Conservation (phyloP, 2,113 vertebrate genomes). For the Platycercus adscitus region DNA sequence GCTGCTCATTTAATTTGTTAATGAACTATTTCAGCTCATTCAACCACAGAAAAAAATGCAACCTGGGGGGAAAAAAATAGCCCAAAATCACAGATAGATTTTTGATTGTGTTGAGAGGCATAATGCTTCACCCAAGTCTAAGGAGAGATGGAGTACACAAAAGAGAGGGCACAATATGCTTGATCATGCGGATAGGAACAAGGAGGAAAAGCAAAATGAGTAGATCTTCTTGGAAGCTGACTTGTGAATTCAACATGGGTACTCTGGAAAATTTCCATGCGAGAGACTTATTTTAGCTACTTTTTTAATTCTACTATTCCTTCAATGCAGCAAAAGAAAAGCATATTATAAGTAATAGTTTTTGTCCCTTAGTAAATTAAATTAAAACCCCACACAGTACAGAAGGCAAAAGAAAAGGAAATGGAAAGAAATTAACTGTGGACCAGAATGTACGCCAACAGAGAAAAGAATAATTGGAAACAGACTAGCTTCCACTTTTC, state of each 20-base stretch:
- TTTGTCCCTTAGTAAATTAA: background rate
- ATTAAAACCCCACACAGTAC: background rate
- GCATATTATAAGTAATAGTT: background rate
- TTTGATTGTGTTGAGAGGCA: background rate
- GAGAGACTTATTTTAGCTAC: background rate
- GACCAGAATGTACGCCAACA: background rate
- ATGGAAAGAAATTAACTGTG: background rate
- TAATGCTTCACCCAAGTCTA: background rate
- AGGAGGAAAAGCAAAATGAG: background rate
- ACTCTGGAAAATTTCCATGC: background rate
- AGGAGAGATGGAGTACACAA: background rate
- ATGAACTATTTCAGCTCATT: background rate
- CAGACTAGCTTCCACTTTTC: accelerated
- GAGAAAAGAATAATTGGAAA: background rate
- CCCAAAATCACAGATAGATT: background rate
- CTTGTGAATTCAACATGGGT: background rate
- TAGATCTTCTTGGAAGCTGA: background rate
- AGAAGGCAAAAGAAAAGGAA: background rate
- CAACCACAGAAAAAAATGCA: background rate
- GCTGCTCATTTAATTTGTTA: background rate
- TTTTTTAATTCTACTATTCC: background rate
- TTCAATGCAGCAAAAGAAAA: background rate
- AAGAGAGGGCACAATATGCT: background rate
- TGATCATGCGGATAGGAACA: background rate
- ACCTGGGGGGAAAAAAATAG: background rate